phyloP scores from a whole-genome alignment of 2,888 invertebrate species.

The Uropetala carovei region DNA sequence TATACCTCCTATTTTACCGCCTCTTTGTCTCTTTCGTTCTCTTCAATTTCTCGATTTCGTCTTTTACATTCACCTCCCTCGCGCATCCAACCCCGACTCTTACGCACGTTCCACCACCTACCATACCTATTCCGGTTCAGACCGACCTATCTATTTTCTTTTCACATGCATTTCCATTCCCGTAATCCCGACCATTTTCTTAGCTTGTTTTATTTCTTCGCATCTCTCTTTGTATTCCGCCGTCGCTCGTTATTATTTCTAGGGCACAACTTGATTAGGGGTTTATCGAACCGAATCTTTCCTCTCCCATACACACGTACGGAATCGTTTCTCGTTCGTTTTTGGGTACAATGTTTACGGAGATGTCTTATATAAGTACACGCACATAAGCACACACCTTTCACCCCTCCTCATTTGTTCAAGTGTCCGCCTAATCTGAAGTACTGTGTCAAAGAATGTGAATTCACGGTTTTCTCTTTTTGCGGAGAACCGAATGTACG shows the following conservation, averaged over 20 bases:
- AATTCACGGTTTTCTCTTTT: no score
- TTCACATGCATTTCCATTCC: constrained; percentile 21
- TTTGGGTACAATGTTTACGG: no score
- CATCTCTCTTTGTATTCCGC: background rate
- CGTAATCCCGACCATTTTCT: background rate
- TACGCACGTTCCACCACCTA: background rate
- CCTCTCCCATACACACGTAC: background rate
- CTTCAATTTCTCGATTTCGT: background rate
- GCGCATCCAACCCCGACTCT: background rate
- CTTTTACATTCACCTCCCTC: background rate
- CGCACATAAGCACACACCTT: no score
- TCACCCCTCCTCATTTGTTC: no score
- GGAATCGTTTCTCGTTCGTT: no score
- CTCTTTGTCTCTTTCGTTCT: background rate
- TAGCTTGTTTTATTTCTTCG: constrained; percentile 1
- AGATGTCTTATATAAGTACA: no score
- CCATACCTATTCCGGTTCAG: background rate
- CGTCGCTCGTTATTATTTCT: background rate
- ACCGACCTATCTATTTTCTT: constrained; percentile 8
- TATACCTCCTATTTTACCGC: background rate
- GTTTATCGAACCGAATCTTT: background rate
- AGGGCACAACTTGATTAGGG: constrained; percentile 5
- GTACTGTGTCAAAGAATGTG: no score
- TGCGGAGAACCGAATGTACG: no score
- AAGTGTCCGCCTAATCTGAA: no score